phyloP scores from a whole-genome alignment of 2,113 vertebrate species.

The Cephalopholis sonnerati region DNA sequence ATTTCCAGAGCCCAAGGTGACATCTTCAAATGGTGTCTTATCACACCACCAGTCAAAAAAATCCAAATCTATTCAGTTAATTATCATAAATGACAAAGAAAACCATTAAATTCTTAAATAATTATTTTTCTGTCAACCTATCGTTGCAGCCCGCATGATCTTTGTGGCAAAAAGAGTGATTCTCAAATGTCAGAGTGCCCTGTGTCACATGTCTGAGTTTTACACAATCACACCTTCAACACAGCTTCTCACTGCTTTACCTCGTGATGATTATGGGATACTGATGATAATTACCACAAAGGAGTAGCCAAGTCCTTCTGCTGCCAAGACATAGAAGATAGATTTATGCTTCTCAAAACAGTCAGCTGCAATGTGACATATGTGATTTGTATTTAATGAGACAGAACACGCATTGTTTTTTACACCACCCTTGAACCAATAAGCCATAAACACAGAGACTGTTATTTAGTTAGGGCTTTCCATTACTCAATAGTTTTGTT shows the following conservation, averaged over 20 bases:
- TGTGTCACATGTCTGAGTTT: not conserved
- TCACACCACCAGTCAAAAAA: no score
- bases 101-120: no score
- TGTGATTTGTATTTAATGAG: conserved; percentile 23
- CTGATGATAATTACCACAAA: not conserved
- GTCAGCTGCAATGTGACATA: not conserved
- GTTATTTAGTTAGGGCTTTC: conserved; percentile 21
- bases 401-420: not conserved
- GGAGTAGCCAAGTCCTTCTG: not conserved
- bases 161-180: not conserved
- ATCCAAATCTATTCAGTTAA: no score
- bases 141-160: not conserved
- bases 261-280: not conserved
- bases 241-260: not conserved
- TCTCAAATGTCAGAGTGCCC: not conserved
- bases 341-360: not conserved
- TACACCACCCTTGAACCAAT: conserved; percentile 5
- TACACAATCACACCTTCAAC: not conserved
- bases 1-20: no score
- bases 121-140: no score
- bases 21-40: no score
- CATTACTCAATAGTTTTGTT: conserved; percentile 21
- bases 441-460: conserved; percentile 9
- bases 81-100: no score
- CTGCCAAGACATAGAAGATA: not conserved